Evolutionary conservation across 2,797 vertebrate genomes (phyloP).

Genomic region (Sebastes hubbsi): DNA sequence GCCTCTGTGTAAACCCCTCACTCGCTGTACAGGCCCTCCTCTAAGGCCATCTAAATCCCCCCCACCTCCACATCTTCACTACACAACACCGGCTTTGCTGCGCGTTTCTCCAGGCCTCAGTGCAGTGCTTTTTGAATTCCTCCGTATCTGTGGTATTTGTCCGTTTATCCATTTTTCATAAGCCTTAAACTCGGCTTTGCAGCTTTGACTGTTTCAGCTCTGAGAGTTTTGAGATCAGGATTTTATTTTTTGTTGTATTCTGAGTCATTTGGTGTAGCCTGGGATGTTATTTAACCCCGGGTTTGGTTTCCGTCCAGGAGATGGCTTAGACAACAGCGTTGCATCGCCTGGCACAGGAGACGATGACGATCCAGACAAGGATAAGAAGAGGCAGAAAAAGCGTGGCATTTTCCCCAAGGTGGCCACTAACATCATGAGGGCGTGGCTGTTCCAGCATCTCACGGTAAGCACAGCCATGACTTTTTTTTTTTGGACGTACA

Average conservation of each 20-base stretch:
- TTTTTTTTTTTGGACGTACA: constrained; percentile 3
- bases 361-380: constrained; percentile 98
- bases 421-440: constrained; percentile 99
- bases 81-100: constrained; percentile 55
- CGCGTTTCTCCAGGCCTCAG: constrained; percentile 39
- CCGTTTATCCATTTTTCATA: constrained; percentile 67
- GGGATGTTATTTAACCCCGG: constrained; percentile 75
- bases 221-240: constrained; percentile 24
- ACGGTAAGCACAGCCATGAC: constrained; percentile 87
- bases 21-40: constrained; percentile 56
- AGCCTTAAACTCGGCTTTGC: constrained; percentile 57
- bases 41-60: constrained; percentile 72
- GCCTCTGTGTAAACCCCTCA: constrained; percentile 68
- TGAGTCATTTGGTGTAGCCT: constrained; percentile 29
- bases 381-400: constrained; percentile 99
- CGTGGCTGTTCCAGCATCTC: constrained; percentile 99
- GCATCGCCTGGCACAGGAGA: constrained; percentile 98
- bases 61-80: constrained; percentile 51
- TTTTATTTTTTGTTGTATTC: constrained; percentile 25
- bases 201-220: constrained; percentile 35
- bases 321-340: constrained; percentile 99
- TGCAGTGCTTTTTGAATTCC: constrained; percentile 40
- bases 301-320: constrained; percentile 86
- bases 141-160: constrained; percentile 70
- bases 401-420: constrained; percentile 99